These are phyloP conservation scores for Leptinotarsa rubiginosa DNA, from an alignment of 2,888 invertebrate species.

Conservation along the genomic window DNA sequence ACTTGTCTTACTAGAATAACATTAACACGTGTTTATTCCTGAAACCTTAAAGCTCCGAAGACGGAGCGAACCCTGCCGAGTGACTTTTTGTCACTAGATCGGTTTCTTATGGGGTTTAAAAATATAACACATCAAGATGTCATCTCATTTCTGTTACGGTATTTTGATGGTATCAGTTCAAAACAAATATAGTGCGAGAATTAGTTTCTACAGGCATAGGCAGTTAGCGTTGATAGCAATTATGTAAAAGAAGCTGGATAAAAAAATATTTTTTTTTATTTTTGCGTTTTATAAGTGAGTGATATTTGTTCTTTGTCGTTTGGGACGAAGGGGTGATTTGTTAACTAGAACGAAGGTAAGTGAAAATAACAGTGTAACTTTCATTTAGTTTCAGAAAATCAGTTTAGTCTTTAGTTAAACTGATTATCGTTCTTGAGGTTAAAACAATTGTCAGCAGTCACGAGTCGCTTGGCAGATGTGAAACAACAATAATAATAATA, in stretches of 20 bases:
- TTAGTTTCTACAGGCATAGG: background rate
- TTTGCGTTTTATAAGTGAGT: conserved; percentile 32
- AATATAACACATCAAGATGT: conserved; percentile 53
- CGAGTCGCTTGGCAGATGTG: too few species aligned
- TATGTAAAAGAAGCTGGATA: conserved; percentile 13
- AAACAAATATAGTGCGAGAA: conserved; percentile 24
- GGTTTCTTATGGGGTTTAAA: conserved; percentile 49
- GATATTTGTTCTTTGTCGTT: conserved; percentile 25
- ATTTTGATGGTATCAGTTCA: conserved; percentile 47
- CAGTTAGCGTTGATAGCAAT: conserved; percentile 16
- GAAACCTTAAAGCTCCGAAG: conserved; percentile 37
- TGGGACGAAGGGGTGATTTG: background rate
- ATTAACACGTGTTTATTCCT: conserved; percentile 31
- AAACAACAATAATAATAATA: too few species aligned
- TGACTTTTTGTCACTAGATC: conserved; percentile 37
- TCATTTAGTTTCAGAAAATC: background rate
- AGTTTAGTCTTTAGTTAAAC: background rate
- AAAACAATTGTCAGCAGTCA: too few species aligned
- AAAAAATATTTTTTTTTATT: conserved; percentile 14
- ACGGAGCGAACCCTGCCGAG: conserved; percentile 42
- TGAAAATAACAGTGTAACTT: background rate
- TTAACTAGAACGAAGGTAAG: background rate
- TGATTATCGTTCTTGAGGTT: background rate
- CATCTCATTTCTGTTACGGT: conserved; percentile 54
- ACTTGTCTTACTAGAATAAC: conserved; percentile 24